A percentile compares a stretch with the other conserved stretches of the same genome.
Conservation (phyloP, 2,113 vertebrate genomes). For the Notarius lentiginosus region DNA sequence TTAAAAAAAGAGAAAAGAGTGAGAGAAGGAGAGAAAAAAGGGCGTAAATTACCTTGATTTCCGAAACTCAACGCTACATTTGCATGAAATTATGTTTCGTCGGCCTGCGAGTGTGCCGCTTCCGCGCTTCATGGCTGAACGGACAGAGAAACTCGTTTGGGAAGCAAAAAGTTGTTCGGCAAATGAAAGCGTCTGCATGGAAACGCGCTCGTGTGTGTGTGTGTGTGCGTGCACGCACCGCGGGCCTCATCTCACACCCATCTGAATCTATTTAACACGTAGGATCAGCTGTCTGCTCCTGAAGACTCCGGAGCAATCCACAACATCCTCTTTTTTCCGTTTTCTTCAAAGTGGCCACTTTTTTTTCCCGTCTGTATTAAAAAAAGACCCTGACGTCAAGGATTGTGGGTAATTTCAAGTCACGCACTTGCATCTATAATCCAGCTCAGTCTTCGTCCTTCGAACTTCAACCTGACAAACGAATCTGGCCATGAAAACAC, state of each 20-base stretch:
- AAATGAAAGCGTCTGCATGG: constrained; percentile 34
- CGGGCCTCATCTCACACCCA: constrained; percentile 1
- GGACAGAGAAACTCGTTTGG: constrained; percentile 33
- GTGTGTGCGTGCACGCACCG: constrained; percentile 12
- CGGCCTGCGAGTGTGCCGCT: constrained; percentile 33
- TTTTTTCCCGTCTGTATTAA: constrained; percentile 5
- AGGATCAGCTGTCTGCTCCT: constrained; percentile 13
- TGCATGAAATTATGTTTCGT: constrained; percentile 51
- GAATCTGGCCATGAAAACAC: background rate
- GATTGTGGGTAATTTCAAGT: constrained; percentile 11
- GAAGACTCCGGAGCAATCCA: background rate
- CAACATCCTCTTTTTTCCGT: background rate
- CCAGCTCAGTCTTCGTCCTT: no score
- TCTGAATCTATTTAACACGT: constrained; percentile 29
- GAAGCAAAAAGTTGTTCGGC: constrained; percentile 37
- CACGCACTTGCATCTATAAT: background rate
- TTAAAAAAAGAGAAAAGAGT: constrained; percentile 61
- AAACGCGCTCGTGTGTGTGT: constrained; percentile 8
- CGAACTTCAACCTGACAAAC: background rate
- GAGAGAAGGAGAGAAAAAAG: constrained; percentile 10
- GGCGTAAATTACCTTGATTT: constrained; percentile 50
- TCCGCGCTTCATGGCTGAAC: constrained; percentile 28
- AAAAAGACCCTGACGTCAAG: background rate
- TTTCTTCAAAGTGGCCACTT: no score
- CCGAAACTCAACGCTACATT: constrained; percentile 46